Evolutionary conservation across 2,888 invertebrate species (phyloP), one percentile per base, ranked within the genome.

Genomic region (Sesamia inferens): DNA sequence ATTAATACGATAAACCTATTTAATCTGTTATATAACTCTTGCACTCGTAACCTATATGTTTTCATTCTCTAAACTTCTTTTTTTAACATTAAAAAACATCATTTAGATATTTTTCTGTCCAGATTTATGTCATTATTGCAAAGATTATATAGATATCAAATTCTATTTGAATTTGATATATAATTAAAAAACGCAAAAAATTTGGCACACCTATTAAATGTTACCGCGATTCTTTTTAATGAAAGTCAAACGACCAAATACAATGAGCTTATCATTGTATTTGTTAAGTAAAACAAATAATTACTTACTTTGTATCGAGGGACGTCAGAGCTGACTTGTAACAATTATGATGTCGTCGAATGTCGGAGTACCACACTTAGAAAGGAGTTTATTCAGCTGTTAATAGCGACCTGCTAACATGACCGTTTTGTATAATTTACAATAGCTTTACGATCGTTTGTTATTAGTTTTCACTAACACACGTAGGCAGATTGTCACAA

Each of bases 1-100:
- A 80, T 81, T 76, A 83, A 80, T 83, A 71, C 71, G 31, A 80
- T 75, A 81, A 81, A 79, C 65, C 75, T 81, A 81, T 81, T 68
- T 79, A 66, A 75, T 74, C 24, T 65, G 14, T 54, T 70, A 66
- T 54, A 51, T 68, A 22, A 62, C 62, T 51, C 47, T 42, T 59
- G 42, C 48, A 67, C n/a, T 10, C 69, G 24, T 24, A 22, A 74
- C 67, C 51, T 59, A 2, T 63, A 67, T 63, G 66, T 68, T 66
- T 77, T 67, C 63, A 68, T 58, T 76, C 59, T 16, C 16, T 39
- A 47, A n/a, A n/a, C n/a, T n/a, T 61, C 78, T 19, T 3, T 16
- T 10, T 54, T 0, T 54, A 39, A 14, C 13, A 13, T 31, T 51
- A 44, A 1, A 62, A 44, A 48, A 39, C 10, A 14, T 13, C 0